Evolutionary conservation across 2,797 vertebrate genomes (phyloP), one percentile per base, ranked within the genome.

Genomic region (Sebastes nivosus): DNA sequence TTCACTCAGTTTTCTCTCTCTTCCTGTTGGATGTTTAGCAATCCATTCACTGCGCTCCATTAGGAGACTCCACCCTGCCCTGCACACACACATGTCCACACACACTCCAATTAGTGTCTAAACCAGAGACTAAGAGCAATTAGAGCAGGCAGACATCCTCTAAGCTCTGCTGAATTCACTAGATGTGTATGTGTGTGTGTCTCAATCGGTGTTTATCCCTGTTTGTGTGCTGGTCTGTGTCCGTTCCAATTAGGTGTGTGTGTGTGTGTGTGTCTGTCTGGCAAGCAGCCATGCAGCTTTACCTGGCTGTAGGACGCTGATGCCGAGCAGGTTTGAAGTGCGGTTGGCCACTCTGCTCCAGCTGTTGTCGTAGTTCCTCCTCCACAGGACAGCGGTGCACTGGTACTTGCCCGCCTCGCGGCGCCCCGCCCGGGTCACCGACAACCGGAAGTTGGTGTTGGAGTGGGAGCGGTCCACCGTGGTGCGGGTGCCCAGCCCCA

Each of bases 391-490:
- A 0, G 98, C 97, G 50, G 97, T 95, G 6, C 98, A 99, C 92
- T 99, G 97, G 94, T 99, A 99, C 76, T 98, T 99, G 81, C 98
- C 98, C 0, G 97, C 97, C 92, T 99, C 98, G 0, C 96, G 97
- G 54, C 97, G 97, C 0, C 98, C 98, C 0, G 98, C 98, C 3
- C 97, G 91, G 73, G 97, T 98, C 92, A 99, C 97, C 24, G 97
- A 98, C 79, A 99, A 94, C 1, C 97, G 96, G 87, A 99, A 98
- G 2, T 98, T 99, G 88, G 97, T 99, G 94, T 97, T 98, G 87
- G 97, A 97, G 80, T 97, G 96, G 0, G 97, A 95, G 55, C 97
- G 98, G 90, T 98, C 98, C 1, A 99, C 97, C 1, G 97, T 97
- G 0, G 97, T 98, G 73, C 98, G 97, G 1, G 97, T 98, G 3